These are phyloP conservation scores for Spermophilus dauricus DNA, from an alignment of 2,113 vertebrate species.

Conservation along the genomic window DNA sequence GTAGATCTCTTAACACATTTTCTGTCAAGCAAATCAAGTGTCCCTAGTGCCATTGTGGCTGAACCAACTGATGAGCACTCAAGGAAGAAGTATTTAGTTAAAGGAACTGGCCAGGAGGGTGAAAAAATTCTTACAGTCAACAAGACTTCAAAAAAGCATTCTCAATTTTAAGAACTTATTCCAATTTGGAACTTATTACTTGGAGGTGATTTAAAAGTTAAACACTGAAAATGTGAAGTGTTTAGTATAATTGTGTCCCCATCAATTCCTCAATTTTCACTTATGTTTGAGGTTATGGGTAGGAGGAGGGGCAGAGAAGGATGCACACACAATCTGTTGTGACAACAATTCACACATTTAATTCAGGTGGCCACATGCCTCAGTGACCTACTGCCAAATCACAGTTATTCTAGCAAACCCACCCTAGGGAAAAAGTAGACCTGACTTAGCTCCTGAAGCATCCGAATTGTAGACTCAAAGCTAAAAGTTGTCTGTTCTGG, in stretches of 20 bases:
- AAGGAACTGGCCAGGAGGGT: conserved; percentile 83
- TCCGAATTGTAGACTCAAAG: neutral
- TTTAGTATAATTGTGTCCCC: neutral
- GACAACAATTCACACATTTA: neutral
- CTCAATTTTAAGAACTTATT: conserved; percentile 81
- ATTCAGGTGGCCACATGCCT: conserved; percentile 7
- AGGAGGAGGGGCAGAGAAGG: neutral
- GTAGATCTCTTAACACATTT: conserved; percentile 89
- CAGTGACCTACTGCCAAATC: neutral
- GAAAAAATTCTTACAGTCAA: conserved; percentile 85
- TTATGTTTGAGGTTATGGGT: neutral
- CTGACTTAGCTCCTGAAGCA: neutral
- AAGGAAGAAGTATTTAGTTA: conserved; percentile 88
- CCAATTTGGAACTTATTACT: conserved; percentile 78
- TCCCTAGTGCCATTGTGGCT: conserved; percentile 87
- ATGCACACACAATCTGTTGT: neutral
- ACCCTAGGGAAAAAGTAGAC: neutral
- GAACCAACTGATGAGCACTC: conserved; percentile 87
- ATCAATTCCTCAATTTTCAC: conserved; percentile 12
- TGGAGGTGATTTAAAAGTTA: conserved; percentile 44
- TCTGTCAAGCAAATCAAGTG: conserved; percentile 90
- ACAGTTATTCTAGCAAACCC: neutral
- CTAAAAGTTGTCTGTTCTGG: neutral
- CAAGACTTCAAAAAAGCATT: conserved; percentile 85
- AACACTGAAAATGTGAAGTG: neutral